Evolutionary conservation across 2,888 invertebrate genomes (phyloP).

Genomic region (Sinohyriopsis cumingii): DNA sequence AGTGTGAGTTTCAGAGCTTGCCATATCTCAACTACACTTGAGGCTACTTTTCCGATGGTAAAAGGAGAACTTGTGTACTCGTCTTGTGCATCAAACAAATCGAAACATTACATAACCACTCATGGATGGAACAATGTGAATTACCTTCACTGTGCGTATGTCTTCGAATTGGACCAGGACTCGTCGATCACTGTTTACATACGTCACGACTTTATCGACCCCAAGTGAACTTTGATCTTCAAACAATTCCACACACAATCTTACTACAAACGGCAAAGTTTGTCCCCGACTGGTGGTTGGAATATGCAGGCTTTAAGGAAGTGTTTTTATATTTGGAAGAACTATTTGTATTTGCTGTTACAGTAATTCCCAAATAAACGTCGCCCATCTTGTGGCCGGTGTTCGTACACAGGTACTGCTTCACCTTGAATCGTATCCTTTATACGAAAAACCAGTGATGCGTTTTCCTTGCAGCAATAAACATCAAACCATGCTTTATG

Average conservation of each 20-base stretch:
- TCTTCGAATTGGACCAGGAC: conserved; percentile 22
- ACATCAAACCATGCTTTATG: conserved; percentile 11
- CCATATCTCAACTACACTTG: too few species aligned
- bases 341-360: conserved; percentile 1
- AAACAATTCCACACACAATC: conserved; percentile 26
- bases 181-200: conserved; percentile 11
- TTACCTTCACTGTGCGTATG: conserved; percentile 14
- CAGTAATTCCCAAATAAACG: conserved; percentile 8
- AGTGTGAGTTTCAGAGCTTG: too few species aligned
- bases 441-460: conserved; percentile 21
- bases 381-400: conserved; percentile 3
- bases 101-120: too few species aligned
- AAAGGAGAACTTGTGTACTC: too few species aligned
- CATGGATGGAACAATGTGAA: conserved; percentile 19
- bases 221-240: conserved; percentile 30
- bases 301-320: conserved; percentile 19
- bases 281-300: conserved; percentile 11
- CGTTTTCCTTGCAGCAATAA: conserved; percentile 7
- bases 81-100: too few species aligned
- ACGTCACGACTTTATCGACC: conserved; percentile 20
- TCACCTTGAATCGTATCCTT: conserved; percentile 6
- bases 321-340: conserved; percentile 18
- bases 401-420: conserved; percentile 25
- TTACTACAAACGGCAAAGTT: conserved; percentile 27
- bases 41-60: too few species aligned